phyloP scores from a whole-genome alignment of 1,140 invertebrate genomes.

The Drosophila yakuba region DNA sequence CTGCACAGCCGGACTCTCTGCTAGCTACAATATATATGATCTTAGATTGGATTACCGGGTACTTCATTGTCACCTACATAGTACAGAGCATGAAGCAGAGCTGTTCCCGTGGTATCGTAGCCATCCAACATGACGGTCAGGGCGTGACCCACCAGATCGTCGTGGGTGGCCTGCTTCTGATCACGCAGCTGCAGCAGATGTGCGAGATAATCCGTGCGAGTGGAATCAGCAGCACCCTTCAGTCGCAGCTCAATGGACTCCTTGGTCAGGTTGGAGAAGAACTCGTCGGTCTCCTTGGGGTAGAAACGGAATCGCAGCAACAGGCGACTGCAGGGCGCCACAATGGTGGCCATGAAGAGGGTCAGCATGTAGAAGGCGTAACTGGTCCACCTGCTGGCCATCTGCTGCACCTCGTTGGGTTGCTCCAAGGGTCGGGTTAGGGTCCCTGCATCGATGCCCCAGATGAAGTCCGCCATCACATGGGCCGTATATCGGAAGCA shows the following conservation, averaged over 20 bases:
- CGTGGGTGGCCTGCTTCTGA: slow-evolving; percentile 85
- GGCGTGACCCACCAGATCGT: slow-evolving; percentile 87
- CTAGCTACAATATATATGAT: slow-evolving; percentile 45
- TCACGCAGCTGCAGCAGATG: slow-evolving; percentile 78
- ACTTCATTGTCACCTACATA: slow-evolving; percentile 53
- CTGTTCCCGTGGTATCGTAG: slow-evolving; percentile 86
- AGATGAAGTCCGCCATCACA: slow-evolving; percentile 85
- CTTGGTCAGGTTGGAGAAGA: slow-evolving; percentile 74
- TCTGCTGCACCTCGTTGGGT: slow-evolving; percentile 58
- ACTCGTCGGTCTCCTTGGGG: slow-evolving; percentile 66
- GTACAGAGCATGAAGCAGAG: slow-evolving; percentile 66
- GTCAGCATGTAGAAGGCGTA: slow-evolving; percentile 59
- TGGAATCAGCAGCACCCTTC: slow-evolving; percentile 78
- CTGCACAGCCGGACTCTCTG: slow-evolving; percentile 49
- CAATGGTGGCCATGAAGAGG: slow-evolving; percentile 54
- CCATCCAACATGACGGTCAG: slow-evolving; percentile 87
- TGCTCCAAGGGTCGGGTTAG: slow-evolving; percentile 43
- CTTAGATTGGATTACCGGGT: not conserved
- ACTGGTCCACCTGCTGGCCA: slow-evolving; percentile 62
- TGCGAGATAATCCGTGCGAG: slow-evolving; percentile 81
- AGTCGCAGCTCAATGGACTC: slow-evolving; percentile 73
- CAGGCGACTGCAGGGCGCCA: slow-evolving; percentile 52
- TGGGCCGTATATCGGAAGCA: slow-evolving; percentile 85
- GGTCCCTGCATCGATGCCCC: slow-evolving; percentile 85
- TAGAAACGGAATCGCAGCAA: slow-evolving; percentile 59